Conservation (phyloP, 2,113 vertebrate species). For the Myrmecobius fasciatus region DNA sequence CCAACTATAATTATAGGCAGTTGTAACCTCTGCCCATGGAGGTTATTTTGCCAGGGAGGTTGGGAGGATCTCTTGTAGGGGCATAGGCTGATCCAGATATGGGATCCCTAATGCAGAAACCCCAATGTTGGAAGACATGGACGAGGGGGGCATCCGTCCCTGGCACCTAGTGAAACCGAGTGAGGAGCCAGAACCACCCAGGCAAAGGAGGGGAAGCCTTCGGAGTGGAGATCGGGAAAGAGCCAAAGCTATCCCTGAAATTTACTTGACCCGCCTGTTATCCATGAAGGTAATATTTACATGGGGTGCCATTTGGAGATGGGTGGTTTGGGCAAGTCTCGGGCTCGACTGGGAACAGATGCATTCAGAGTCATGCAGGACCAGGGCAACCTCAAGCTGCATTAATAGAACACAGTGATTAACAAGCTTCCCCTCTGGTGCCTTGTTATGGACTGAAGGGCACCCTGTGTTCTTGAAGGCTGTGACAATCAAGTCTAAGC, state of each 20-base stretch:
- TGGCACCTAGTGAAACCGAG: conserved; percentile 99
- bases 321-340: not conserved
- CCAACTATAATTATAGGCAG: not conserved
- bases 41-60: not conserved
- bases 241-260: conserved; percentile 98
- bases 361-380: not conserved
- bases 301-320: not conserved
- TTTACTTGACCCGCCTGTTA: conserved; percentile 97
- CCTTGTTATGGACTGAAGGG: not conserved
- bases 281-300: conserved; percentile 94
- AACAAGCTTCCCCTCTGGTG: not conserved
- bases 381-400: not conserved
- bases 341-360: not conserved
- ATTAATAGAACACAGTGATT: not conserved
- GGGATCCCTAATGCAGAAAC: conserved; percentile 87
- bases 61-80: not conserved
- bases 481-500: not conserved
- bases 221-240: conserved; percentile 90
- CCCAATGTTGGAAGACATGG: conserved; percentile 97
- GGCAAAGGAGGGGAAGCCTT: conserved; percentile 94
- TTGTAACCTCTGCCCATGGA: not conserved
- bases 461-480: not conserved
- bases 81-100: not conserved
- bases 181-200: conserved; percentile 96
- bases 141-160: conserved; percentile 95